These are phyloP conservation scores for Dasyornis broadbenti DNA, from an alignment of 2,113 vertebrate species.

Conservation along the genomic window DNA sequence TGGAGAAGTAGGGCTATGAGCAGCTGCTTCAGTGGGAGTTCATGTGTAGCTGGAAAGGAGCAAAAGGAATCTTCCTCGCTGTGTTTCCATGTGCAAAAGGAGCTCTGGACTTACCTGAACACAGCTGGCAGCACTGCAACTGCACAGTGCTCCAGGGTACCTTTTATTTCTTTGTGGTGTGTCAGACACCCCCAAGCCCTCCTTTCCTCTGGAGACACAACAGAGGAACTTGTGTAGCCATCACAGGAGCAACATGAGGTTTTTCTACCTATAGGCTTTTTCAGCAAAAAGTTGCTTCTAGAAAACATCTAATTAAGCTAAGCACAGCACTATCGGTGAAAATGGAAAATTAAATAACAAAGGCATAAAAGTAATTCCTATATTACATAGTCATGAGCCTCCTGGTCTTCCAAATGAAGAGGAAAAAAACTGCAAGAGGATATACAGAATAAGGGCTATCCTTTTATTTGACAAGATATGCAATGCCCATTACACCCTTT, in stretches of 20 bases:
- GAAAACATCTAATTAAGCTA: neutral
- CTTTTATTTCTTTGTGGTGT: neutral
- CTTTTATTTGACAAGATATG: neutral
- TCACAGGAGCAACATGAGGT: neutral
- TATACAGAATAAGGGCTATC: neutral
- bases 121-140: neutral
- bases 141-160: neutral
- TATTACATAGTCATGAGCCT: neutral
- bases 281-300: neutral
- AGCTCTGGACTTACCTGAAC: neutral
- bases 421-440: neutral
- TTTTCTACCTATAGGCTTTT: neutral
- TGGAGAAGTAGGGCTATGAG: neutral
- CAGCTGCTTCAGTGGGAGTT: neutral
- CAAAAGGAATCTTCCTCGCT: neutral
- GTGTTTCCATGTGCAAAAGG: neutral
- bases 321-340: neutral
- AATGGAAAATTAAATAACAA: neutral
- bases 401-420: neutral
- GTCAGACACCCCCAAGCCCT: neutral
- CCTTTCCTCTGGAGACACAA: neutral
- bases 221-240: neutral
- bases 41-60: neutral
- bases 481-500: neutral
- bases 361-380: neutral